Evolutionary conservation across 2,888 invertebrate species (phyloP).

Genomic region (Abrostola tripartita): DNA sequence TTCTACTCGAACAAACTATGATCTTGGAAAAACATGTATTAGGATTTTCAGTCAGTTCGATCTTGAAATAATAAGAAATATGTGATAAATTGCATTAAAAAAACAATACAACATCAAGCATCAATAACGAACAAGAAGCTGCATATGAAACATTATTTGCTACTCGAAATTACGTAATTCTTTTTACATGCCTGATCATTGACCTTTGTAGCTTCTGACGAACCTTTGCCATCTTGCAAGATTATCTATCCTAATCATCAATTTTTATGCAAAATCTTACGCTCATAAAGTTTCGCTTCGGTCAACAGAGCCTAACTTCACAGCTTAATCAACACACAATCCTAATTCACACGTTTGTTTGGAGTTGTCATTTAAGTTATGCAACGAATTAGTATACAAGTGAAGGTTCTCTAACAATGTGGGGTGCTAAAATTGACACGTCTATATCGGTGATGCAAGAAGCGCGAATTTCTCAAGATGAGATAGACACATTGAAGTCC

Average conservation of each 20-base stretch:
- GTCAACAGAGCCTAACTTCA: background rate
- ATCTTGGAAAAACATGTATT: too few relatives aligned
- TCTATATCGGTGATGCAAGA: conserved; percentile 25
- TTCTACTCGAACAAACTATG: too few relatives aligned
- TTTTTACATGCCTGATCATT: background rate
- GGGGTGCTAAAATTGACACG: conserved; percentile 32
- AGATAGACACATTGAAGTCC: conserved; percentile 9
- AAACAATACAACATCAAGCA: too few relatives aligned
- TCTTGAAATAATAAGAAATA: too few relatives aligned
- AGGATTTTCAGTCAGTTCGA: too few relatives aligned
- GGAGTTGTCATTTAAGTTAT: conserved; percentile 28
- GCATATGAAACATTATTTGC: too few relatives aligned
- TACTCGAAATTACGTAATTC: too few relatives aligned
- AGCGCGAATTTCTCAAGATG: conserved; percentile 19
- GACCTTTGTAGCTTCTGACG: background rate
- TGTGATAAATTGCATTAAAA: too few relatives aligned
- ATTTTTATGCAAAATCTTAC: conserved; percentile 3
- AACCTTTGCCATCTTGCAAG: background rate
- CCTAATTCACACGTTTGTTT: conserved; percentile 24
- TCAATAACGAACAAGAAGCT: too few relatives aligned
- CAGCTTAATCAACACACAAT: conserved; percentile 14
- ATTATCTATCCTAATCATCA: background rate
- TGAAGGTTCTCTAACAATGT: conserved; percentile 8
- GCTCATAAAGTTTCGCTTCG: background rate
- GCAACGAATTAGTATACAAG: conserved; percentile 34